Evolutionary conservation across 1,140 invertebrate species (phyloP), one percentile per base, ranked within the genome.

Genomic region (Adelges cooleyi): DNA sequence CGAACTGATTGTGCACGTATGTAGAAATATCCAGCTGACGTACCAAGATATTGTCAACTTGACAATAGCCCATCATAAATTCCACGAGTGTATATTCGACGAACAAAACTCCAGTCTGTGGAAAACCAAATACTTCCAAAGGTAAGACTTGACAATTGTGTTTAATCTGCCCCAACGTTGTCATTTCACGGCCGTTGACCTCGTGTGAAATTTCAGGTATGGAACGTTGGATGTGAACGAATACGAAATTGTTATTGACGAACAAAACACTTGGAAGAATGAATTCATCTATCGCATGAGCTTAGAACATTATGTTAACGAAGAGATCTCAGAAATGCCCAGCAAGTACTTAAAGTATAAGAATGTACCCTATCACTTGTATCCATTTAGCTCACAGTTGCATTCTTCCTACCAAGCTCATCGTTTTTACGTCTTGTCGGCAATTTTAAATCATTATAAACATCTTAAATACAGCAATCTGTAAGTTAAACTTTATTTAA

Each of bases 81-180:
- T 59, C 3, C 44, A 46, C 23, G 20, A 13, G 2, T 27, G 38
- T 17, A 15, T 59, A n/a, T 59, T 59, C n/a, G 10, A 15, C 3
- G 40, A 46, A 46, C 25, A 17, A 46, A 59, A 59, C 42, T 27
- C 40, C 17, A 4, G n/a, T 5, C 22, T 59, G 1, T 59, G 54
- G 54, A 59, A 59, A 20, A 13, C 40, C 1, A 59, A 59, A 29
- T 59, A 46, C n/a, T 44, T 29, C 15, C 54, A 59, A 46, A 59
- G 44, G 54, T 59, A 46, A 8, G 25, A 25, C 15, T 20, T 15
- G 17, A 6, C 23, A 27, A 13, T 25, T 2, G 3, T 13, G n/a
- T 27, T 15, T 27, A 18, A 5, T 25, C n/a, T 25, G 6, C 17
- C 1, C 13, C 1, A 33, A 29, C 33, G 27, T 52, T n/a, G 1